phyloP scores from a whole-genome alignment of 1,140 invertebrate genomes.

The Eueides isabella region DNA sequence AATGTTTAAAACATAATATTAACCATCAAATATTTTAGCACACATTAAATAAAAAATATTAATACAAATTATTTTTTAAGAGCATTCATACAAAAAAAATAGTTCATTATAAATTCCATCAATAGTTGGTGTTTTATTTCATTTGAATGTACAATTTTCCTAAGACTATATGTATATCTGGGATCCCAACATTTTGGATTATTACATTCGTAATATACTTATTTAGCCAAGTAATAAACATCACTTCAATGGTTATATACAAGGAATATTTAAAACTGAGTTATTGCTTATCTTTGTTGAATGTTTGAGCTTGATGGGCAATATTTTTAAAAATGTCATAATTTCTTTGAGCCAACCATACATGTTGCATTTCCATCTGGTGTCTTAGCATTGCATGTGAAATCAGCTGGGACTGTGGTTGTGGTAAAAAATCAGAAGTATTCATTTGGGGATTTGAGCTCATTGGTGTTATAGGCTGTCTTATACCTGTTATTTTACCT shows the following conservation, averaged over 20 bases:
- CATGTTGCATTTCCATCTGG: conserved; percentile 69
- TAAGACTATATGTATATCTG: neutral
- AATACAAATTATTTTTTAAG: neutral
- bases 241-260: neutral
- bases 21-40: neutral
- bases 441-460: conserved; percentile 54
- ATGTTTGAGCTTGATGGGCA: conserved; percentile 64
- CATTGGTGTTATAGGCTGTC: conserved; percentile 60
- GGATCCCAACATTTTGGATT: neutral
- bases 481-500: conserved; percentile 56
- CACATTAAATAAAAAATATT: neutral
- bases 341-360: conserved; percentile 67
- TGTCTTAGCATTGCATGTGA: conserved; percentile 63
- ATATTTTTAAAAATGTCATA: conserved; percentile 68
- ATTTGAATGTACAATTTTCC: neutral
- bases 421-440: conserved; percentile 59
- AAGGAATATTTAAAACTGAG: conserved; percentile 16
- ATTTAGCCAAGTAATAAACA: neutral
- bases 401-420: conserved; percentile 54
- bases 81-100: neutral
- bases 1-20: neutral
- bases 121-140: neutral
- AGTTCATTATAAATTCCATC: neutral
- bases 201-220: neutral
- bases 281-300: conserved; percentile 66